phyloP scores from a whole-genome alignment of 1,140 invertebrate genomes.

The Pachypeltis micranthus region DNA sequence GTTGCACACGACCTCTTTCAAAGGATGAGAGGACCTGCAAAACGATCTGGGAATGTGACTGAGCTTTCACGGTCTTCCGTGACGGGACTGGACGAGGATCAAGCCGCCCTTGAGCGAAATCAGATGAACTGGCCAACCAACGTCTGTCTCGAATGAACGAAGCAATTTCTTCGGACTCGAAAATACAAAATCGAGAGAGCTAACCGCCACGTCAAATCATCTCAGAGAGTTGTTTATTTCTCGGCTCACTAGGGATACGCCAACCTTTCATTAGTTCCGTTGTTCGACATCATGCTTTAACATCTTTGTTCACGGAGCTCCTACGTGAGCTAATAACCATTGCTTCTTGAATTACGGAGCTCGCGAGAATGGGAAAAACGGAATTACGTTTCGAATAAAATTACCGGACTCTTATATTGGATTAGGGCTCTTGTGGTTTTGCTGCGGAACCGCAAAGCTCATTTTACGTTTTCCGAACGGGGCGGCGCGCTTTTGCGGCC shows the following conservation, averaged over 20 bases:
- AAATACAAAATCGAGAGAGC: too few species aligned
- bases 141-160: too few species aligned
- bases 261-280: slow-evolving; percentile 8
- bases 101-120: too few species aligned
- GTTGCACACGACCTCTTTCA: too few species aligned
- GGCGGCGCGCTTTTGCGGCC: not conserved
- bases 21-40: too few species aligned
- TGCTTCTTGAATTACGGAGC: slow-evolving; percentile 1
- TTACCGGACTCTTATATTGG: not conserved
- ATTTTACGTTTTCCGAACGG: not conserved
- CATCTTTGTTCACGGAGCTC: not conserved
- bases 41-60: too few species aligned
- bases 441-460: not conserved
- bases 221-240: slow-evolving; percentile 7
- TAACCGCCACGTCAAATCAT: slow-evolving; percentile 6
- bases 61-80: too few species aligned
- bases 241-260: not conserved
- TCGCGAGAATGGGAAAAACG: not conserved
- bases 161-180: too few species aligned
- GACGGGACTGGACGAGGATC: too few species aligned
- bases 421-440: not conserved
- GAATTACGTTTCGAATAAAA: not conserved
- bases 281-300: slow-evolving; percentile 3
- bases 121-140: too few species aligned
- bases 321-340: slow-evolving; percentile 3